A percentile compares a stretch with the other conserved stretches of the same genome.
phyloP scores from a whole-genome alignment of 1,140 invertebrate species.

The Sycophila sp. region DNA sequence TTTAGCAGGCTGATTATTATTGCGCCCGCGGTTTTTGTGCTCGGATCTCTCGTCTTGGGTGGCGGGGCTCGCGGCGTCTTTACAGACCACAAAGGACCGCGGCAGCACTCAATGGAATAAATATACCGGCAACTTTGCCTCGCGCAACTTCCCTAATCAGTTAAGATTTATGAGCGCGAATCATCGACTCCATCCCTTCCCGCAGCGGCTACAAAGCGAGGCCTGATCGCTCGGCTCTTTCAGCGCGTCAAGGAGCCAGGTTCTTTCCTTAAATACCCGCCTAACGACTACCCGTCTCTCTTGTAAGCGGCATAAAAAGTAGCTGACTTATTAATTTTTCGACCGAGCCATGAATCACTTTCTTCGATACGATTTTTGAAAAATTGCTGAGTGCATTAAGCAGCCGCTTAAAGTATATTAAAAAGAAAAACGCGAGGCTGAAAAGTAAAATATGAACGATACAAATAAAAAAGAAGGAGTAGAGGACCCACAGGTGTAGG shows the following conservation, averaged over 20 bases:
- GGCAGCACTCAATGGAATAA: slow-evolving; percentile 47
- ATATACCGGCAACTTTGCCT: slow-evolving; percentile 44
- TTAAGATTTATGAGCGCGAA: slow-evolving; percentile 56
- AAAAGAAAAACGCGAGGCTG: too few species aligned
- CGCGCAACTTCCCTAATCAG: slow-evolving; percentile 55
- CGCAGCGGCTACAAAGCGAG: slow-evolving; percentile 38
- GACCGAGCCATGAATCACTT: neutral
- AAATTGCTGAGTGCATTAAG: too few species aligned
- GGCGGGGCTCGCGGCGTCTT: slow-evolving; percentile 42
- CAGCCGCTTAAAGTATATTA: too few species aligned
- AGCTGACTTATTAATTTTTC: neutral
- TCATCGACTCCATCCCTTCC: slow-evolving; percentile 49
- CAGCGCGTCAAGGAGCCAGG: slow-evolving; percentile 41
- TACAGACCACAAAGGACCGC: slow-evolving; percentile 38
- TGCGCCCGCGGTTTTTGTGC: slow-evolving; percentile 42
- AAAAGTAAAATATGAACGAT: too few species aligned
- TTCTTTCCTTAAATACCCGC: slow-evolving; percentile 46
- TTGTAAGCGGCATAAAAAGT: too few species aligned
- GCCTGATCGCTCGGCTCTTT: slow-evolving; percentile 22
- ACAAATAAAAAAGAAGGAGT: too few species aligned
- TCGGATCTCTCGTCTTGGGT: slow-evolving; percentile 4
- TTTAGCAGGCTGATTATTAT: slow-evolving; percentile 46
- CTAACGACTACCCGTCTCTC: slow-evolving; percentile 53
- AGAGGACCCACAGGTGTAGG: too few species aligned
- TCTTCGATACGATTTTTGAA: neutral